Evolutionary conservation across 2,797 vertebrate genomes (phyloP).

Genomic region (Sebastes reedi): DNA sequence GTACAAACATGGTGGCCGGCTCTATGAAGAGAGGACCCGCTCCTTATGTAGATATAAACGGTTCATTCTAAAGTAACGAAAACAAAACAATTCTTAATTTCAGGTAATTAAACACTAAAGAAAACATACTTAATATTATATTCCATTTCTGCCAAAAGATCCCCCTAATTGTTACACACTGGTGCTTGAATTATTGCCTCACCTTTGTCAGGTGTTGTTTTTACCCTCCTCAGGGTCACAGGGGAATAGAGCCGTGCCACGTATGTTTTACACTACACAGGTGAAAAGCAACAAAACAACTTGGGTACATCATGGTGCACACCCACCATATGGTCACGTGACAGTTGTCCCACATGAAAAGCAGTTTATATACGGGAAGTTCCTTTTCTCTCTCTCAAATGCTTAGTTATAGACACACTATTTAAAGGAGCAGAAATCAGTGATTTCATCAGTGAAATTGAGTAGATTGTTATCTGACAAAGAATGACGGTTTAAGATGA

Average conservation of each 20-base stretch:
- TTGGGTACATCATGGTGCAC: background rate
- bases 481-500: background rate
- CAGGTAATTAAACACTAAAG: too few species aligned
- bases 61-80: too few species aligned
- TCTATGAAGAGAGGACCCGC: too few species aligned
- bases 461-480: background rate
- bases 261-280: background rate
- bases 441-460: conserved; percentile 2
- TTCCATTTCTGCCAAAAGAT: too few species aligned
- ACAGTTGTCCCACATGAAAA: background rate
- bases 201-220: background rate
- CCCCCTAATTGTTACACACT: too few species aligned
- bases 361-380: too few species aligned
- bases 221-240: background rate
- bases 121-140: too few species aligned
- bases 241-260: background rate
- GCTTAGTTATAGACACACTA: background rate
- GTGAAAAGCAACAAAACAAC: background rate
- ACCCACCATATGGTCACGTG: background rate
- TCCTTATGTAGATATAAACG: too few species aligned
- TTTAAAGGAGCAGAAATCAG: background rate
- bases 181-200: rapidly evolving
- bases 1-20: too few species aligned
- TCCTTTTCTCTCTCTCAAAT: background rate
- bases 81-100: too few species aligned